Base-by-base conservation (phyloP, 2,888 invertebrate species). In the Physocephala rufipes region DNA sequence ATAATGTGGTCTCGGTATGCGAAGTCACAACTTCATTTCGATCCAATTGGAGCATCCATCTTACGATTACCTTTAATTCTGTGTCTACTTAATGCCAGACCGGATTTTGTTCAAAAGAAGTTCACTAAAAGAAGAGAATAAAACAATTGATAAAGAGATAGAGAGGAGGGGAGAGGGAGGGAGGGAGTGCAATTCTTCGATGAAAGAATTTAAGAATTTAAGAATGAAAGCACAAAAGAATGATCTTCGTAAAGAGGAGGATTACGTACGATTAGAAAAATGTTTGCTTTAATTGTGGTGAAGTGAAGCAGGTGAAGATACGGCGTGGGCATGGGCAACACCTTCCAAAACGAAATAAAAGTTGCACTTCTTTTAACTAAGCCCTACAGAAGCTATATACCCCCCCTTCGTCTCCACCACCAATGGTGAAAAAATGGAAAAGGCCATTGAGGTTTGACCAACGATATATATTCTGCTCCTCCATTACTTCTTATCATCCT, bases 1-100 rank as follows among this genome's bases (percentile, higher is more conserved):
- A 81, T 82, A 82, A 82, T 82, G 80, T 79, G 76, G 81, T 36
- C 78, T 73, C 28, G 21, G 36, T 19, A 43, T 16, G 59, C 67
- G n/a, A 45, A 43, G 21, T 15, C 43, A 68, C 68, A 53, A 68
- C 68, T 62, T 47, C 61, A 68, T 68, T 47, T 26, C 21, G 36
- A 9, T 36, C 36, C 36, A 36, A 36, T 36, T 36, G 36, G 5
- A 36, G 36, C 36, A 9, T 36, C 36, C 36, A n/a, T n/a, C n/a
- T n/a, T 36, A 36, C 36, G 36, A 67, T 15, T 28, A 55, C 15
- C 5, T 49, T 30, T n/a, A n/a, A n/a, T n/a, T n/a, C 5, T 5
- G 19, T 26, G 43, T 59, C 51, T 12, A 2, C n/a, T 43, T 15
- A 36, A 51, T n/a, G 36, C 13, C 28, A 36, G 24, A 66, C 36